Evolutionary conservation across 2,797 vertebrate genomes (phyloP).

Genomic region (Botia kubotai): DNA sequence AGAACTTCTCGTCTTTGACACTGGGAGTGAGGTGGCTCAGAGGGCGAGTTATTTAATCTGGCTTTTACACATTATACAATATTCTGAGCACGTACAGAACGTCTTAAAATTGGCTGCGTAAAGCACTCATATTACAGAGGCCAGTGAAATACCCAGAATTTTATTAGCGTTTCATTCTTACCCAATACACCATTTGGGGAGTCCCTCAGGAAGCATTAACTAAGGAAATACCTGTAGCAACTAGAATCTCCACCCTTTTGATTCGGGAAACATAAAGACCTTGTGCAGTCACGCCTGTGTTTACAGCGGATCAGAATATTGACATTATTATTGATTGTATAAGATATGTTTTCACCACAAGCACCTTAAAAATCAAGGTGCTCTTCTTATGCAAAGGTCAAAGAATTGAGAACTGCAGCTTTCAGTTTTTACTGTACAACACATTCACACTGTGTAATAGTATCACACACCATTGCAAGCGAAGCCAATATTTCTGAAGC

Average conservation of each 20-base stretch:
- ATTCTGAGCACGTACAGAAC: not conserved
- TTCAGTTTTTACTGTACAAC: not conserved
- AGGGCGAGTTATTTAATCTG: no score
- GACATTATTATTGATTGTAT: not conserved
- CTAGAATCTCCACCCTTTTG: not conserved
- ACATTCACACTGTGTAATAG: not conserved
- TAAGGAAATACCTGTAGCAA: constrained; percentile 21
- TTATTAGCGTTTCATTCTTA: constrained; percentile 57
- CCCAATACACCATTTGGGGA: constrained; percentile 14
- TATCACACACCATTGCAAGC: not conserved
- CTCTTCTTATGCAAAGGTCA: constrained; percentile 33
- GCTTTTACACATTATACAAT: not conserved
- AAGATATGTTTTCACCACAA: not conserved
- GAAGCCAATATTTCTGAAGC: not conserved
- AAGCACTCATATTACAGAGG: constrained; percentile 22
- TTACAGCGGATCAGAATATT: constrained; percentile 8
- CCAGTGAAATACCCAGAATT: constrained; percentile 55
- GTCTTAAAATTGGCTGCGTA: not conserved
- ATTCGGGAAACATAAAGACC: constrained; percentile 19
- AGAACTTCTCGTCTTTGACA: no score
- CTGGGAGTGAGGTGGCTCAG: no score
- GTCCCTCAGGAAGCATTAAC: constrained; percentile 49
- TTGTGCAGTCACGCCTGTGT: not conserved
- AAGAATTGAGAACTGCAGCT: constrained; percentile 6
- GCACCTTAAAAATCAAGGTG: not conserved